Evolutionary conservation across 2,113 vertebrate genomes (phyloP), one percentile per base, ranked within the genome.

Genomic region (Cyprinus carpio): DNA sequence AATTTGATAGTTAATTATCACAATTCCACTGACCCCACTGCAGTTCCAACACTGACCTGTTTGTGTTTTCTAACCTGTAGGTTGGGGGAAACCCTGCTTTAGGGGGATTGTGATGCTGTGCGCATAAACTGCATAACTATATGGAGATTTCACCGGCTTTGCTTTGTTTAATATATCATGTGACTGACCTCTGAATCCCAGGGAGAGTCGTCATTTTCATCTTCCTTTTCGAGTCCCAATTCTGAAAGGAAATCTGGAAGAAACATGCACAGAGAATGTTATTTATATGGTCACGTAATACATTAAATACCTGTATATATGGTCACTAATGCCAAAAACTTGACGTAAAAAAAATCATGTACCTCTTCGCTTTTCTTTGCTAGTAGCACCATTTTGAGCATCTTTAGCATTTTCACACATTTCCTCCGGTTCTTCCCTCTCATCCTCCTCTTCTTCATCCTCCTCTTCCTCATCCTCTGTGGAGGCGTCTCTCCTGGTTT

Each of bases 181-280:
- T 1, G 5, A 81, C 84, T 89, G 93, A 99, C 97, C 96, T 98
- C 96, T 10, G 97, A 97, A 91, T 97, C 96, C 96, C 96, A 97
- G 18, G 93, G 93, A 78, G 96, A 97, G 18, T 96, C 94, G 37
- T 80, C 90, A n/a, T 95, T 95, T 3, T 96, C 92, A 13, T 91
- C 90, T 80, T 82, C 92, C 40, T 90, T 92, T 85, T 95, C 93
- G 31, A 96, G 90, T 90, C 93, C 96, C 85, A 94, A 82, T 83
- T 94, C 91, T 37, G 93, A 93, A 78, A 95, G 80, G 84, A 93
- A 94, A 93, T 92, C 96, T 96, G 80, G 58, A 84, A 85, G 60
- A n/a, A 81, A 40, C 34, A 43, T 46, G 23, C n/a, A n/a, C 12
- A 40, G 10, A 58, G 56, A 58, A 58, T 2, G 1, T n/a, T n/a